Evolutionary conservation across 2,797 vertebrate genomes (phyloP).

Genomic region (Tamandua tetradactyla): DNA sequence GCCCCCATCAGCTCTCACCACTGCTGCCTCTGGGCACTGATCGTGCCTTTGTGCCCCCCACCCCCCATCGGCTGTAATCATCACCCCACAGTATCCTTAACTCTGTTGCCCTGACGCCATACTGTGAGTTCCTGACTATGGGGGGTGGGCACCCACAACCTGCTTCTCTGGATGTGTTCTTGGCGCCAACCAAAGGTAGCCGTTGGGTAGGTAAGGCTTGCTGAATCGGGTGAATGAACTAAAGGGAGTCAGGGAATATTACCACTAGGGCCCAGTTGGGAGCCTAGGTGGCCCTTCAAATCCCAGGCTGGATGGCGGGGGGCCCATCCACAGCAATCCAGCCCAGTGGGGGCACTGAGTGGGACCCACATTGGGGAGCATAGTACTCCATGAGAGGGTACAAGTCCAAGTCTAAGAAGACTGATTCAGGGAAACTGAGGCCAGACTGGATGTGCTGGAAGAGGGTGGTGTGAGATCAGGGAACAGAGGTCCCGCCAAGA

Average conservation of each 20-base stretch:
- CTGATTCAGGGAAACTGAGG: slow-evolving; percentile 23
- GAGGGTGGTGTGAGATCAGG: neutral
- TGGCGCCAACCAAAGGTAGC: neutral
- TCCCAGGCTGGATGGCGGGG: neutral
- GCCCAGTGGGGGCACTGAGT: neutral
- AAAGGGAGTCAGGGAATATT: neutral
- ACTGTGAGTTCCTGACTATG: neutral
- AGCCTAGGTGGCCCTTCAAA: neutral
- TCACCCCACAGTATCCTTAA: neutral
- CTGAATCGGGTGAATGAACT: neutral
- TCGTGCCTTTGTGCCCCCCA: neutral
- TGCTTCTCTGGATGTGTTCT: slow-evolving; percentile 11
- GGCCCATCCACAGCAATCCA: neutral
- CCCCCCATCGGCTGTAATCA: neutral
- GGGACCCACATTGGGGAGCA: neutral
- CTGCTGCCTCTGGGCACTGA: neutral
- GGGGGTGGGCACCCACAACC: neutral
- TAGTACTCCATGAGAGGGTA: neutral
- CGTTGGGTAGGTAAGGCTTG: neutral
- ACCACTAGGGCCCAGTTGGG: neutral
- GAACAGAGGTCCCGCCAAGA: neutral
- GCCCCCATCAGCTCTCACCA: neutral
- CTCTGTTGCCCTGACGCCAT: neutral
- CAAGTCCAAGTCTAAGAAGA: neutral
- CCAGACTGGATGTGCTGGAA: neutral